phyloP scores from a whole-genome alignment of 1,140 invertebrate genomes.

The Drosophila punjabiensis region DNA sequence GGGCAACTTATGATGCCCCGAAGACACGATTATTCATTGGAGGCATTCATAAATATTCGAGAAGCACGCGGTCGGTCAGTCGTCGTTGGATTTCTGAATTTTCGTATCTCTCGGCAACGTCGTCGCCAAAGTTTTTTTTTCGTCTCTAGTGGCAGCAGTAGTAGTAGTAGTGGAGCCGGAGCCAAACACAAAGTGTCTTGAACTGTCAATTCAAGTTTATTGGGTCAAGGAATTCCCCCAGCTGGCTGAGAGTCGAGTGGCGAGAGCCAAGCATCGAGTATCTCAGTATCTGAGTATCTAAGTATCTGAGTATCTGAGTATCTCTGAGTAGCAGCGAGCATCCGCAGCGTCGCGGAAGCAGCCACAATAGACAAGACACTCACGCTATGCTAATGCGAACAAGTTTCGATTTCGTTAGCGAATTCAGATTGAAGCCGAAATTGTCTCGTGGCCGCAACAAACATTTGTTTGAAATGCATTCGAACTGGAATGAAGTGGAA shows the following conservation, averaged over 20 bases:
- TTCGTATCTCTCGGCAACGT: slow-evolving; percentile 13
- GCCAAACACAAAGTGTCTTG: slow-evolving; percentile 81
- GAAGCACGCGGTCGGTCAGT: slow-evolving; percentile 68
- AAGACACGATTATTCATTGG: slow-evolving; percentile 61
- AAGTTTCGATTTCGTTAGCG: slow-evolving; percentile 60
- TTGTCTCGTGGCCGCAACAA: slow-evolving; percentile 56
- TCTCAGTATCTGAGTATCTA: slow-evolving; percentile 31
- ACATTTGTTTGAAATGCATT: slow-evolving; percentile 81
- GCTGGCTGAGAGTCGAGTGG: slow-evolving; percentile 43
- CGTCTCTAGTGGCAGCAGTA: not conserved
- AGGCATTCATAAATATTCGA: slow-evolving; percentile 74
- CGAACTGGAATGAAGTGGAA: slow-evolving; percentile 44
- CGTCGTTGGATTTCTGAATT: slow-evolving; percentile 21
- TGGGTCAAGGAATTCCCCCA: slow-evolving; percentile 77
- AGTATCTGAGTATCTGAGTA: slow-evolving; percentile 23
- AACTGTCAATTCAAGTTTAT: slow-evolving; percentile 85
- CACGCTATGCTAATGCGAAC: slow-evolving; percentile 61
- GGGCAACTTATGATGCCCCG: slow-evolving; percentile 43
- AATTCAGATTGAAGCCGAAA: slow-evolving; percentile 39
- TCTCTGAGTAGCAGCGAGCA: slow-evolving; percentile 10
- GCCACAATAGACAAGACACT: slow-evolving; percentile 35
- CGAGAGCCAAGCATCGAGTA: slow-evolving; percentile 25
- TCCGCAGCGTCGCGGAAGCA: slow-evolving; percentile 63
- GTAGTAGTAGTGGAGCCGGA: slow-evolving; percentile 31
- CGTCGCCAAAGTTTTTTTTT: slow-evolving; percentile 29